Evolutionary conservation across 2,113 vertebrate genomes (phyloP).

Genomic region (Apaloderma vittatum): DNA sequence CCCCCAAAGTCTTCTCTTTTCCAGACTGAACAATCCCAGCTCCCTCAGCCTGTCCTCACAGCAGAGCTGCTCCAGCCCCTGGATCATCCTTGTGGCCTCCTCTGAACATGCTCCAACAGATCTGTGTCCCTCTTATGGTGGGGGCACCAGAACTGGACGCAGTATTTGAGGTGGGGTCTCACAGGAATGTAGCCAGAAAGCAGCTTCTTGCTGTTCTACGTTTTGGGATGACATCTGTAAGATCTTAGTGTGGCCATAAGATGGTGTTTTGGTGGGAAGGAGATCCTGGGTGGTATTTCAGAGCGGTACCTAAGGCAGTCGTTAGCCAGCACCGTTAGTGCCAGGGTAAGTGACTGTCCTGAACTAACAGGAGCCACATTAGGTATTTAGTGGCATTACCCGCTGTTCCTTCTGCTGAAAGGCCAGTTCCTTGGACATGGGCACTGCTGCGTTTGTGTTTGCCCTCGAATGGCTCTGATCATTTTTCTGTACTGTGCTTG

Average conservation of each 20-base stretch:
- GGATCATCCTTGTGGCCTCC: no score
- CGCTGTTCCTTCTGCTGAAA: neutral
- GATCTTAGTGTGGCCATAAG: neutral
- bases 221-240: rapidly evolving
- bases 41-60: no score
- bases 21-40: no score
- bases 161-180: no score
- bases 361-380: neutral
- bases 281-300: neutral
- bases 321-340: neutral
- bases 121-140: no score
- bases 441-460: neutral
- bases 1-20: no score
- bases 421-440: neutral
- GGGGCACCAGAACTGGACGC: no score
- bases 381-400: neutral
- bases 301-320: neutral
- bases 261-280: neutral
- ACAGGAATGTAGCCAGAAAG: neutral
- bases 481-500: neutral
- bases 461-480: neutral
- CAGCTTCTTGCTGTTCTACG: neutral
- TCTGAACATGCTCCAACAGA: no score
- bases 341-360: neutral
- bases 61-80: no score